phyloP scores from a whole-genome alignment of 2,888 invertebrate genomes.

The Allophyes oxyacanthae region DNA sequence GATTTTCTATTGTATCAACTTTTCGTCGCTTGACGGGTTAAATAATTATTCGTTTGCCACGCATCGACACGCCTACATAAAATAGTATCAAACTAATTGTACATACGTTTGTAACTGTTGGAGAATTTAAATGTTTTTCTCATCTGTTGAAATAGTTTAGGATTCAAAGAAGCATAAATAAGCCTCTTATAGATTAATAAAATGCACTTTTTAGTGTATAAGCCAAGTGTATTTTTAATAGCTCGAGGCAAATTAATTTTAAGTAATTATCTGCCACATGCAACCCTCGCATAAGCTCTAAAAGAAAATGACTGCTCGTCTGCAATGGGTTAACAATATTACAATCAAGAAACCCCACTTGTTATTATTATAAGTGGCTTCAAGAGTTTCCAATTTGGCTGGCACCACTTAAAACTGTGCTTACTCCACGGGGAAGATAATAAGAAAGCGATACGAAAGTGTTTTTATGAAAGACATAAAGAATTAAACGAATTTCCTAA shows the following conservation, averaged over 20 bases:
- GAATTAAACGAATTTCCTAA: slow-evolving; percentile 2
- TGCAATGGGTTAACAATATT: slow-evolving; percentile 33
- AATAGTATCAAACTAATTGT: no score
- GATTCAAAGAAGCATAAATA: no score
- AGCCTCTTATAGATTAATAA: no score
- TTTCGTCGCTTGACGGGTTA: no score
- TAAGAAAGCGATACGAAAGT: slow-evolving; percentile 10
- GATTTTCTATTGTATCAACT: no score
- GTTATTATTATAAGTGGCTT: slow-evolving; percentile 32
- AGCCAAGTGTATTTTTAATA: slow-evolving; percentile 13
- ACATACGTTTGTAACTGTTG: no score
- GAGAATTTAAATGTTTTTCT: no score
- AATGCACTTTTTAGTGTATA: no score
- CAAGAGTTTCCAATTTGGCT: slow-evolving; percentile 37
- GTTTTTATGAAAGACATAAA: slow-evolving; percentile 13
- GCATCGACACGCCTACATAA: no score
- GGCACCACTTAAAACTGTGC: slow-evolving; percentile 32
- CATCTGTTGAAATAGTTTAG: no score
- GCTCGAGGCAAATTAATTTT: slow-evolving; percentile 26
- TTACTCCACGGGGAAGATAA: slow-evolving; percentile 10
- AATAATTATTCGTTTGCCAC: no score
- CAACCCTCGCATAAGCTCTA: slow-evolving; percentile 18
- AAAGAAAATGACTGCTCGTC: slow-evolving; percentile 15
- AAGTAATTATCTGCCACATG: slow-evolving; percentile 32
- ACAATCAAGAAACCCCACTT: slow-evolving; percentile 30